Percentiles rank a stretch among this genome's conserved stretches.
These are phyloP conservation scores for Microctenopoma lineatum DNA, from an alignment of 2,797 vertebrate species.

Conservation along the genomic window DNA sequence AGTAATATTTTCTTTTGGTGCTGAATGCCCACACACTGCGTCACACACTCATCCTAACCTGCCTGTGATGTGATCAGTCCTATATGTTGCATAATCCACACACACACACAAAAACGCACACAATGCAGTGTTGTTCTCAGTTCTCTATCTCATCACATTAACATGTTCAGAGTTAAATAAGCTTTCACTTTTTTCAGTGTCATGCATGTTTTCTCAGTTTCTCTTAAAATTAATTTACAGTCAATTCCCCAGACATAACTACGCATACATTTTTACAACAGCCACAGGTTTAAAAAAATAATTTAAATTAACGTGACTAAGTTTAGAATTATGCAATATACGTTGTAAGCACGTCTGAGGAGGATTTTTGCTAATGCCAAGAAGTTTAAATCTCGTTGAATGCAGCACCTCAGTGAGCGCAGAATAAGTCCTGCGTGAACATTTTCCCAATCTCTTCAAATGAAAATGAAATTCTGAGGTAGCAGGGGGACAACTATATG, in stretches of 20 bases:
- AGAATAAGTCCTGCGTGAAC: too few species aligned
- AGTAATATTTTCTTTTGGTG: conserved; percentile 25
- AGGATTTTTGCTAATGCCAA: background rate
- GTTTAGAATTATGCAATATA: background rate
- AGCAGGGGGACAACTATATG: too few species aligned
- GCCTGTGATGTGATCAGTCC: conserved; percentile 36
- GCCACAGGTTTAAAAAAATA: background rate
- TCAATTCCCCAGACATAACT: background rate
- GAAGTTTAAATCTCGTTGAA: too few species aligned
- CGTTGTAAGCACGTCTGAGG: background rate
- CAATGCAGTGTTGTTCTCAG: conserved; percentile 11
- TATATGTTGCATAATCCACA: conserved; percentile 45
- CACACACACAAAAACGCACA: conserved; percentile 5
- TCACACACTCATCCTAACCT: conserved; percentile 18
- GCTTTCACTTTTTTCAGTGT: background rate
- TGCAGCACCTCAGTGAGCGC: too few species aligned
- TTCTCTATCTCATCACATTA: conserved; percentile 34
- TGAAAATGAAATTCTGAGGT: too few species aligned
- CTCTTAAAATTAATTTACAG: conserved; percentile 9
- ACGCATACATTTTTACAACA: background rate
- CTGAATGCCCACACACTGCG: conserved; percentile 29
- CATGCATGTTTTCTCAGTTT: background rate
- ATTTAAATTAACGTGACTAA: background rate
- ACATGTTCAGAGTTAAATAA: background rate
- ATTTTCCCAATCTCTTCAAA: too few species aligned